Conservation (phyloP, 1,140 invertebrate species). For the Drosophila suzukii region DNA sequence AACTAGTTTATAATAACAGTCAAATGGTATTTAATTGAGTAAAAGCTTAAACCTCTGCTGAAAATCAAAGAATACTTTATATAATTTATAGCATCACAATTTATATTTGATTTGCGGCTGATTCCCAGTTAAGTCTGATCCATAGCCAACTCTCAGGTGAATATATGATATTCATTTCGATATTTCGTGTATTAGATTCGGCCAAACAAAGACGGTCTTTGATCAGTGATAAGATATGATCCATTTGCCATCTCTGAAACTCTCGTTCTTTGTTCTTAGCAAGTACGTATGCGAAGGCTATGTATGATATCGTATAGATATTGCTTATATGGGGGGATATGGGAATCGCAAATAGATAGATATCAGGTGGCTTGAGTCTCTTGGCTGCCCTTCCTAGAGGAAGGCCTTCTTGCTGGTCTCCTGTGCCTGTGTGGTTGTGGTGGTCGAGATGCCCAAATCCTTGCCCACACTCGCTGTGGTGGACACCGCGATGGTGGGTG, state of each 20-base stretch:
- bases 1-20: constrained; percentile 3
- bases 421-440: constrained; percentile 49
- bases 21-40: neutral
- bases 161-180: constrained; percentile 31
- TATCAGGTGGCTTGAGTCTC: constrained; percentile 39
- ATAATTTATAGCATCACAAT: constrained; percentile 7
- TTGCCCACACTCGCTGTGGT: constrained; percentile 68
- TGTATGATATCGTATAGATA: constrained; percentile 54
- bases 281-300: constrained; percentile 71
- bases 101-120: constrained; percentile 3
- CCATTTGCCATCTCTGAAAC: constrained; percentile 23
- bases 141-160: neutral
- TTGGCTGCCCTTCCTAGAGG: constrained; percentile 44
- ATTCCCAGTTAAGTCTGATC: neutral
- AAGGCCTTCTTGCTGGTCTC: constrained; percentile 73
- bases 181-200: neutral
- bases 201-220: constrained; percentile 11
- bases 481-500: constrained; percentile 69
- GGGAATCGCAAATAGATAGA: constrained; percentile 4
- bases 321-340: constrained; percentile 56
- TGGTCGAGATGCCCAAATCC: constrained; percentile 56
- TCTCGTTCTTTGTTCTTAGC: constrained; percentile 4
- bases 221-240: constrained; percentile 13
- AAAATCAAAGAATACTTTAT: neutral
- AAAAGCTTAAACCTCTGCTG: too few species aligned